A percentile compares a stretch with the other conserved stretches of the same genome.
These are phyloP conservation scores for Leptinotarsa juncta DNA, from an alignment of 2,888 invertebrate species.

Conservation along the genomic window DNA sequence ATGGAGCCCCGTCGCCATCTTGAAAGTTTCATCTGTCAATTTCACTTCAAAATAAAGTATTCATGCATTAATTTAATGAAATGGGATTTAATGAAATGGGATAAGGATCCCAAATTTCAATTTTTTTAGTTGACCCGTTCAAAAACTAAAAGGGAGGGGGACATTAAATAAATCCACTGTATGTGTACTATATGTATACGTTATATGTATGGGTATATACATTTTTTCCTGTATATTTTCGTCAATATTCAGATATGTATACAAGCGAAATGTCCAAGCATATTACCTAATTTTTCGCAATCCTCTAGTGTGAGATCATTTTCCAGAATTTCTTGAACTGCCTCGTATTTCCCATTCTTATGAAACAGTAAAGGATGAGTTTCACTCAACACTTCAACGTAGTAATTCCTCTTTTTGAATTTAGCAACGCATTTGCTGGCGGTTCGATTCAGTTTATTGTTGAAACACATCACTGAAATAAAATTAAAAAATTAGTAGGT, in stretches of 20 bases:
- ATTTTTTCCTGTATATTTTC: too few relatives aligned
- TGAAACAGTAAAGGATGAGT: constrained; percentile 62
- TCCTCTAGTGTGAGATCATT: constrained; percentile 63
- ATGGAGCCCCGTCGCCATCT: too few relatives aligned
- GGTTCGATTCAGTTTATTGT: constrained; percentile 70
- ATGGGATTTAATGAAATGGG: too few relatives aligned
- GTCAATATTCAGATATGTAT: background rate
- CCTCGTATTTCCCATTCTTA: constrained; percentile 48
- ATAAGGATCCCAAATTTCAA: too few relatives aligned
- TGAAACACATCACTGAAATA: constrained; percentile 76
- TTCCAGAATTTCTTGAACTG: constrained; percentile 52
- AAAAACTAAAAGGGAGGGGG: too few relatives aligned
- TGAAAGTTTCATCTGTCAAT: too few relatives aligned
- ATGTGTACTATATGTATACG: too few relatives aligned
- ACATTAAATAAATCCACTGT: too few relatives aligned
- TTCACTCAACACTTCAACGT: constrained; percentile 70
- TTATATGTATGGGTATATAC: too few relatives aligned
- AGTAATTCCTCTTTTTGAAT: constrained; percentile 67
- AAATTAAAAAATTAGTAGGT: background rate
- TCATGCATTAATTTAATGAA: too few relatives aligned
- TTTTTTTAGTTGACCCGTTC: too few relatives aligned
- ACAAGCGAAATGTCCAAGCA: background rate
- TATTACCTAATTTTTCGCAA: constrained; percentile 63
- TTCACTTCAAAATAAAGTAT: too few relatives aligned
- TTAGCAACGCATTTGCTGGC: constrained; percentile 67